A percentile compares a stretch with the other conserved stretches of the same genome.
Conservation (phyloP, 2,888 invertebrate species). For the Cryptophagus acutangulus region DNA sequence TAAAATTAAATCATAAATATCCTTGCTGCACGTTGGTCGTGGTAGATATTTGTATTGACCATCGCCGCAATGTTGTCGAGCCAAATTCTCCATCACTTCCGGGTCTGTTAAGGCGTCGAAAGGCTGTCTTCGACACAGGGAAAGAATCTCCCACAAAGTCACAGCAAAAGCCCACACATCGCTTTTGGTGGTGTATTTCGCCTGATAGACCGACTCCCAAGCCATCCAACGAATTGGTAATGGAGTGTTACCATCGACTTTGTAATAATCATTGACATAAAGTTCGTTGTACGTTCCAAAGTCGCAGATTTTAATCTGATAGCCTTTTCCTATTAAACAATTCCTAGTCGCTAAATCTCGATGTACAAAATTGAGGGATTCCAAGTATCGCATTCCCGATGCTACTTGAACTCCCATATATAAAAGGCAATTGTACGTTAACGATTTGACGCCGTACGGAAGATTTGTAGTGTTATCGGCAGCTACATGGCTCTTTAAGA, state of each 20-base stretch:
- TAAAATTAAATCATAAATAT: conserved; percentile 78
- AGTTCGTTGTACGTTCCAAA: conserved; percentile 80
- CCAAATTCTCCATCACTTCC: conserved; percentile 76
- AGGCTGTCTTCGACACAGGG: conserved; percentile 70
- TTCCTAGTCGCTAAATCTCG: conserved; percentile 85
- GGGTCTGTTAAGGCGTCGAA: conserved; percentile 71
- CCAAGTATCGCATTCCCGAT: conserved; percentile 84
- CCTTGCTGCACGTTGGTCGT: conserved; percentile 66
- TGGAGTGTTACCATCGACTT: conserved; percentile 70
- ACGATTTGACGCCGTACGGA: conserved; percentile 57
- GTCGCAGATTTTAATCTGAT: conserved; percentile 78
- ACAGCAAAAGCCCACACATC: conserved; percentile 91
- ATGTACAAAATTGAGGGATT: conserved; percentile 85
- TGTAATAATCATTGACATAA: conserved; percentile 76
- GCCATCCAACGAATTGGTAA: conserved; percentile 88
- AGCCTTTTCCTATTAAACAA: conserved; percentile 77
- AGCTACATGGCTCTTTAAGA: conserved; percentile 64
- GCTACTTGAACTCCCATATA: conserved; percentile 82
- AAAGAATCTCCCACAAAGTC: conserved; percentile 81
- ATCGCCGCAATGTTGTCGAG: conserved; percentile 62
- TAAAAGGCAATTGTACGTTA: conserved; percentile 69
- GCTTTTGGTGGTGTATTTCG: conserved; percentile 81
- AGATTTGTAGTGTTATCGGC: conserved; percentile 58
- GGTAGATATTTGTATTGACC: conserved; percentile 59
- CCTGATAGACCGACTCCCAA: conserved; percentile 77